Base-by-base conservation (phyloP, 92 coral and sea anemone genomes). In the Phymanthus crucifer region DNA sequence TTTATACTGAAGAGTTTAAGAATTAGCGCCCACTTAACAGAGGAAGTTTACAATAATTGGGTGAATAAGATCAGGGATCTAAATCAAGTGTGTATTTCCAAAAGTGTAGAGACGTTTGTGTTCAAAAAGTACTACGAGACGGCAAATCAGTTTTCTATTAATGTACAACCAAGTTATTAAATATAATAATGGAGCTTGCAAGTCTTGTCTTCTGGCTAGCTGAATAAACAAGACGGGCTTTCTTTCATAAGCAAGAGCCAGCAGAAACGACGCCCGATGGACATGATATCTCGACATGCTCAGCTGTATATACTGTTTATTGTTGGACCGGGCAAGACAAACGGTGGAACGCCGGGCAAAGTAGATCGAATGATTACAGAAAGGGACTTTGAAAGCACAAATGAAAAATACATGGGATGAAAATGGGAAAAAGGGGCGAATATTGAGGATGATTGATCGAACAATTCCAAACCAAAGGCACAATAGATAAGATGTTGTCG, bases 261-360 rank as follows among this genome's bases (percentile, higher is more conserved):
- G 68, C 33, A 10, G 5, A n/a, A 72, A 21, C 3, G 73, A 69
- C 43, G 10, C 76, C 50, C 18, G 6, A 18, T 3, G 33, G 76
- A 72, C 76, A 72, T 72, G 37, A 72, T 27, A 54, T 57, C 50
- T 64, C 64, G 50, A 48, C 37, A 72, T 21, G 3, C 1, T 2
- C 78, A 74, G 78, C 78, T 74, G 66, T 46, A 67, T 74, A 33
- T 74, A 33, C n/a, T n/a, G n/a, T n/a, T n/a, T 45, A 72, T 38
- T 13, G n/a, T 71, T 27, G 32, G 26, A 7, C 76, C 52, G n/a
- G 29, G 32, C 10, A 26, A 6, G 33, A 18, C 33, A 61, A 61
- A 61, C 33, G 29, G 18, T 24, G 33, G 32, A 61, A 61, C 34
- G 26, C 29, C 29, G 10, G 35, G 68, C 18, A 34, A 61, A 61